Evolutionary conservation across 2,113 vertebrate genomes (phyloP), one percentile per base, ranked within the genome.

Genomic region (Pelmatolapia mariae): DNA sequence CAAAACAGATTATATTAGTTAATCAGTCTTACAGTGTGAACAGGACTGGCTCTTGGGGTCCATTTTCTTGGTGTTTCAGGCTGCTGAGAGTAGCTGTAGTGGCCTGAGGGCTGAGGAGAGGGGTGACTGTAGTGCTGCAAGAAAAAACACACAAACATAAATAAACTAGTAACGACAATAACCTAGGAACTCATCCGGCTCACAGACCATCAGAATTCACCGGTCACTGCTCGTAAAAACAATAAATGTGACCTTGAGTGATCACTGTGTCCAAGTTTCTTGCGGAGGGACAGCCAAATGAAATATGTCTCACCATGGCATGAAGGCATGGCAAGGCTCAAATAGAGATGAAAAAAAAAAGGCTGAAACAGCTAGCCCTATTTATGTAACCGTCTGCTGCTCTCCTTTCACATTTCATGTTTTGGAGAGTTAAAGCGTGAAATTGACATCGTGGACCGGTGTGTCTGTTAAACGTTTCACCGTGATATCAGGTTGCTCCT

Each of bases 11-110:
- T 56, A 81, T 2, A 45, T 40, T 43, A n/a, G 6, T 80, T 43
- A n/a, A 43, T 80, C 5, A 24, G 24, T 9, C 92, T 83, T 92
- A 95, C 95, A 84, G 45, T 40, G 33, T 91, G 92, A 80, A 81
- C 19, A 26, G 94, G 95, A 85, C 91, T 93, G 80, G 92, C 24
- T 79, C 86, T 86, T 4, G 93, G 93, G 15, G 89, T 95, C 91
- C 90, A 95, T 89, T 95, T 95, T 47, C 86, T 92, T 54, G 95
- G 94, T 4, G 92, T 94, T 71, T 29, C 92, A 71, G 83, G 86
- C 33, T 91, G 92, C 71, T 90, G 91, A 24, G 86, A 22, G 54
- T 88, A 86, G 83, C 57, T 68, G 45, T 94, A 88, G 54, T 85
- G 84, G 63, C 86, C 38, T 11, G 92, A 31, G 15, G 89, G 86